Base-by-base conservation (phyloP, 2,888 invertebrate species). In the Byasa hedistus region DNA sequence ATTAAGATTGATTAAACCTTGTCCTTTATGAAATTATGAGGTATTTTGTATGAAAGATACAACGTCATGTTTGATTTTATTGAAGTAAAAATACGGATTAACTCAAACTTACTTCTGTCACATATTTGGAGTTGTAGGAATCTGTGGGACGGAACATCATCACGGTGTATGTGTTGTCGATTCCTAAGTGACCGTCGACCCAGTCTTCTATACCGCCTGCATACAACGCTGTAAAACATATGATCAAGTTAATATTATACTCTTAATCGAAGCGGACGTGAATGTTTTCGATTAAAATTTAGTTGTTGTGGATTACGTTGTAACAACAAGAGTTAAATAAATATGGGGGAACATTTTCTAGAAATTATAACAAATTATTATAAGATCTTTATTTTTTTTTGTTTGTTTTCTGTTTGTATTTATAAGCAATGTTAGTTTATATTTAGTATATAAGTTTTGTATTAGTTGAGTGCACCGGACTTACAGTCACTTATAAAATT, bases 191-290 rank as follows among this genome's bases (percentile, higher is more conserved):
- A 2, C 91, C 86, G 67, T 91, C 90, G 2, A 90, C 81, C 91
- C 91, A 91, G 71, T 91, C 91, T 75, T 91, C 91, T 51, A 91
- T 86, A 4, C 91, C 91, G 17, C 91, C 91, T 0, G 91, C 91
- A 62, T 86, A 90, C 27, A 91, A 72, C 3, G 91, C 91, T 91
- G 73, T 12, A 80, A 77, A 23, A 48, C 8, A 48, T 2, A 19
- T n/a, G 12, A 48, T 5, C 19, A 19, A 12, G 5, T n/a, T 5
- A 48, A 19, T 48, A 48, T 48, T n/a, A 39, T 39, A 39, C 15
- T 15, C 12, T 15, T 39, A 12, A 39, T 39, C 12, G 10, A 2
- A 39, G 12, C 3, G 15, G 15, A 39, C 15, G 0, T 12, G 15
- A 39, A 39, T 3, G 12, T 39, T 15, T 3, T 15, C 12, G 15